Evolutionary conservation across 92 coral and sea anemone species (phyloP).

Genomic region (Parazoanthus swiftii): DNA sequence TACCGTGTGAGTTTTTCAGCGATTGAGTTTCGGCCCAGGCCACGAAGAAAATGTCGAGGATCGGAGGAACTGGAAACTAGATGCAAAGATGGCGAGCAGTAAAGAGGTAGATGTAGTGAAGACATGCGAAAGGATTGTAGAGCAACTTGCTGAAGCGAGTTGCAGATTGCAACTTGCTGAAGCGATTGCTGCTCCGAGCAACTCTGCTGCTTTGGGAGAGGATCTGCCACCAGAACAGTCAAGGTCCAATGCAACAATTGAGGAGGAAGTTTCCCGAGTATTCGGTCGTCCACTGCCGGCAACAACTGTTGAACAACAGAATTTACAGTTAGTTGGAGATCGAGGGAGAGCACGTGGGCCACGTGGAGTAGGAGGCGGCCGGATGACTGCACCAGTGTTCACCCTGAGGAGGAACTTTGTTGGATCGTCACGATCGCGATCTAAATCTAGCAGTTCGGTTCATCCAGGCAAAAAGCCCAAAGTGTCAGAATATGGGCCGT

Average conservation of each 20-base stretch:
- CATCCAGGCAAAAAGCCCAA: slow-evolving; percentile 17
- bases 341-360: background rate
- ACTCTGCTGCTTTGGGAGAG: slow-evolving; percentile 1
- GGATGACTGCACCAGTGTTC: slow-evolving; percentile 13
- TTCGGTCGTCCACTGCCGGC: background rate
- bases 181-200: background rate
- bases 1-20: background rate
- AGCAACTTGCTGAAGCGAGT: too few relatives aligned
- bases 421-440: slow-evolving; percentile 11
- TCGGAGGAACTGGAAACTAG: slow-evolving; percentile 2
- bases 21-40: slow-evolving; percentile 1
- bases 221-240: background rate
- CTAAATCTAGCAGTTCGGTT: slow-evolving; percentile 23
- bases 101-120: background rate
- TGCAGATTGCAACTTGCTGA: too few relatives aligned
- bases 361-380: background rate
- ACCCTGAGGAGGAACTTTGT: background rate
- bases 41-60: background rate
- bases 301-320: too few relatives aligned
- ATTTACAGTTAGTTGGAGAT: background rate
- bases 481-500: slow-evolving; percentile 28
- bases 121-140: background rate
- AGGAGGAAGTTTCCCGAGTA: slow-evolving; percentile 2
- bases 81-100: slow-evolving; percentile 6
- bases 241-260: background rate